Conservation (phyloP, 1,140 invertebrate genomes). For the Drosophila dunni region DNA sequence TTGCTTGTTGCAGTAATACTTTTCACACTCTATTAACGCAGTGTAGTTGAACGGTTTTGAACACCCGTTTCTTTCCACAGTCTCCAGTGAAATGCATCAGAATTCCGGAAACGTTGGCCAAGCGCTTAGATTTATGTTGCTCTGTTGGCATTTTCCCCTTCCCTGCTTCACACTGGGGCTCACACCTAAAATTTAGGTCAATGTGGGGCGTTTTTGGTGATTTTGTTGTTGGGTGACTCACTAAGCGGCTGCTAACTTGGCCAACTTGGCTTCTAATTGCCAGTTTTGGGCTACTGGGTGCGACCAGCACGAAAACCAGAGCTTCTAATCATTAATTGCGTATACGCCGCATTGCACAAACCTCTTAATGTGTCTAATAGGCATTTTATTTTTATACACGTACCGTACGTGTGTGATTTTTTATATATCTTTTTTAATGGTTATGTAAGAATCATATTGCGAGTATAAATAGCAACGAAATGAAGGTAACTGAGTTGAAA, state of each 20-base stretch:
- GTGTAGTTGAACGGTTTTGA: conserved; percentile 26
- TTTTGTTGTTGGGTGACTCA: conserved; percentile 58
- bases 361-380: conserved; percentile 47
- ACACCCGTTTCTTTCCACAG: conserved; percentile 23
- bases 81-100: conserved; percentile 65
- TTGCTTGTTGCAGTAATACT: conserved; percentile 46
- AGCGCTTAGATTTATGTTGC: conserved; percentile 63
- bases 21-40: conserved; percentile 75
- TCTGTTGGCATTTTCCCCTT: conserved; percentile 6
- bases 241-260: conserved; percentile 58
- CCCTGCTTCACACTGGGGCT: conserved; percentile 24
- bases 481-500: no score
- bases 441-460: neutral
- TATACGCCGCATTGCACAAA: conserved; percentile 40
- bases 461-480: neutral
- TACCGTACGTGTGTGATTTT: conserved; percentile 24
- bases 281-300: conserved; percentile 48
- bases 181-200: conserved; percentile 65
- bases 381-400: conserved; percentile 41
- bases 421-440: neutral
- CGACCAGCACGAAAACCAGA: conserved; percentile 42
- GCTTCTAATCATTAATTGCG: conserved; percentile 54
- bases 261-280: conserved; percentile 69
- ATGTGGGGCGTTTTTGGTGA: conserved; percentile 47
- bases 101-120: conserved; percentile 68